Conservation (phyloP, 2,113 vertebrate genomes). For the Conger conger region DNA sequence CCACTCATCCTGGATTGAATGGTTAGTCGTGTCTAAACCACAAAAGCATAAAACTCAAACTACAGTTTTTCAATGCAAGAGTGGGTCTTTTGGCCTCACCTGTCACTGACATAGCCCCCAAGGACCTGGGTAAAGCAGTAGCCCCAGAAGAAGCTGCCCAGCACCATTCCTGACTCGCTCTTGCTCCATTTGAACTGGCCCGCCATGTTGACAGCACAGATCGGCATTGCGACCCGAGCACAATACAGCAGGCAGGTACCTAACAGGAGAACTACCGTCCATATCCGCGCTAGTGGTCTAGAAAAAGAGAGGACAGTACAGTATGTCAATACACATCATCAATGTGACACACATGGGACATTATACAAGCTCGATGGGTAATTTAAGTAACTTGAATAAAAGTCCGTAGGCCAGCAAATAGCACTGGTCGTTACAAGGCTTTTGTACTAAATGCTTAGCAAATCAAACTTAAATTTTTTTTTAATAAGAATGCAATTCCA, state of each 20-base stretch:
- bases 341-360: background rate
- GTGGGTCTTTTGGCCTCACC: slow-evolving; percentile 53
- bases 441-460: no score
- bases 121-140: slow-evolving; percentile 93
- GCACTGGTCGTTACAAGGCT: background rate
- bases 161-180: slow-evolving; percentile 83
- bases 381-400: no score
- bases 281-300: slow-evolving; percentile 80
- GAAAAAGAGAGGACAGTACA: background rate
- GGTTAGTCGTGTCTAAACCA: background rate
- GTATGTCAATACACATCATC: background rate
- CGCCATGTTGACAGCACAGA: slow-evolving; percentile 84
- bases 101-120: slow-evolving; percentile 90
- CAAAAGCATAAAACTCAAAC: background rate
- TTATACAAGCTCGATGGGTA: no score
- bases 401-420: background rate
- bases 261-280: slow-evolving; percentile 82
- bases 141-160: slow-evolving; percentile 98
- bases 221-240: slow-evolving; percentile 82
- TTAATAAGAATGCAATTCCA: no score
- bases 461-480: no score
- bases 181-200: slow-evolving; percentile 87
- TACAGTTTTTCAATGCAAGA: background rate
- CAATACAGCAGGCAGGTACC: slow-evolving; percentile 95
- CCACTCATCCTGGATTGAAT: background rate